These are phyloP conservation scores for Mantis religiosa DNA, from an alignment of 2,888 invertebrate species.

Conservation along the genomic window DNA sequence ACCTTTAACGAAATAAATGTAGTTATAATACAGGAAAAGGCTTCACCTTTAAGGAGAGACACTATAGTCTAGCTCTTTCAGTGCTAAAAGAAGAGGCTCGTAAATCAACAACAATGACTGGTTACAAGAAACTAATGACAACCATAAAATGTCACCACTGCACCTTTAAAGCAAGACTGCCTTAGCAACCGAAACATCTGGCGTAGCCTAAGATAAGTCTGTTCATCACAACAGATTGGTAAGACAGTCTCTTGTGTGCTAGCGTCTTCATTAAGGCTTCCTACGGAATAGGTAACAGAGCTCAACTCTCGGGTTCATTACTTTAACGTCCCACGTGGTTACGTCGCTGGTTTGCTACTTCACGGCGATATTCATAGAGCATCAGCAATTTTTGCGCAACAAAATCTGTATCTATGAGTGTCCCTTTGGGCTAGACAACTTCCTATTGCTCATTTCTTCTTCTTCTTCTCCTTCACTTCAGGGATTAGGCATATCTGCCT, in stretches of 20 bases:
- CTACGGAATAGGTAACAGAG: not conserved
- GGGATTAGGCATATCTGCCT: too few relatives aligned
- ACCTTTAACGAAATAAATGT: too few relatives aligned
- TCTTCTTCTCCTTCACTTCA: too few relatives aligned
- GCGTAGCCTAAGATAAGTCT: not conserved
- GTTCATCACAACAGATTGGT: not conserved
- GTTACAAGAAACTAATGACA: not conserved
- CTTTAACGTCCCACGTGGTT: not conserved
- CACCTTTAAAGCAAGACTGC: not conserved
- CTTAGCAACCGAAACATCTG: not conserved
- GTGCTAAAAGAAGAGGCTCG: not conserved
- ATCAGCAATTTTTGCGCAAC: not conserved
- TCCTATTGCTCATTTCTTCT: too few relatives aligned
- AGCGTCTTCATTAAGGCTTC: not conserved
- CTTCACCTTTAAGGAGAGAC: not conserved
- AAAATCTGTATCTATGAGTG: too few relatives aligned
- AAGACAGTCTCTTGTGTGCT: not conserved
- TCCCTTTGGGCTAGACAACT: too few relatives aligned
- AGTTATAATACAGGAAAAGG: too few relatives aligned
- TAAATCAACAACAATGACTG: not conserved
- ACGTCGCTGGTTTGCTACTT: not conserved
- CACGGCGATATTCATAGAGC: not conserved
- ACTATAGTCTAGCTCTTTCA: not conserved
- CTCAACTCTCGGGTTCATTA: not conserved
- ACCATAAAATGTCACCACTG: not conserved